Percentiles rank a stretch among this genome's conserved stretches.
Evolutionary conservation across 2,797 vertebrate species (phyloP).

Genomic region (Alectoris magna): DNA sequence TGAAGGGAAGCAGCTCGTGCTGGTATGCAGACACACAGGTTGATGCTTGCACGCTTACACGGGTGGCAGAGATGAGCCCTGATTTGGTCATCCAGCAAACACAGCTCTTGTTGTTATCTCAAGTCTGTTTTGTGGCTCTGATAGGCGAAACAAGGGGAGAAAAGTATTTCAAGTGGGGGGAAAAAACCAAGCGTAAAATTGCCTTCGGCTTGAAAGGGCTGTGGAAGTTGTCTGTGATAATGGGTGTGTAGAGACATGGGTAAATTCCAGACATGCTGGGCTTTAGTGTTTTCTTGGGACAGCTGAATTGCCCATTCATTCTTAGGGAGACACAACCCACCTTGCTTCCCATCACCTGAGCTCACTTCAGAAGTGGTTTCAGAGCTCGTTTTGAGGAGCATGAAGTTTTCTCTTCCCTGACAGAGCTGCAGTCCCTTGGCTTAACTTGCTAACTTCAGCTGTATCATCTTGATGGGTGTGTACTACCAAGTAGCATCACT

Average conservation of each 20-base stretch:
- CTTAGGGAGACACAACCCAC: accelerated
- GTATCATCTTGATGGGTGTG: accelerated
- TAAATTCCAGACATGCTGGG: not conserved
- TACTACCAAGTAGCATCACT: accelerated
- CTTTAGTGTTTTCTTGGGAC: not conserved
- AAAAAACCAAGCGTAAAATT: not conserved
- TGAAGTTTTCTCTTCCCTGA: not conserved
- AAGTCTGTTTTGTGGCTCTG: not conserved
- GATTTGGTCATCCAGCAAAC: not conserved
- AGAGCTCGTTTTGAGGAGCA: not conserved
- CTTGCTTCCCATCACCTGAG: not conserved
- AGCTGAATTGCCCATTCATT: accelerated
- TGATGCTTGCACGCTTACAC: accelerated
- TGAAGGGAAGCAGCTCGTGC: accelerated
- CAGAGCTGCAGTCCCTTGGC: not conserved
- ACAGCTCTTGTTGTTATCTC: not conserved
- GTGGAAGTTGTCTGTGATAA: not conserved
- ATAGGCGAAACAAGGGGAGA: not conserved
- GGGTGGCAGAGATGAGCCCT: not conserved
- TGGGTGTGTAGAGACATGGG: too few relatives aligned
- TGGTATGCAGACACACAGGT: accelerated
- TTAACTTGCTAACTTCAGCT: not conserved
- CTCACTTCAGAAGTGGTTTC: not conserved
- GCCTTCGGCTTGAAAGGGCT: not conserved
- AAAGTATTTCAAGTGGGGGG: not conserved